phyloP scores from a whole-genome alignment of 1,140 invertebrate genomes.

The Pristionchus pacificus region DNA sequence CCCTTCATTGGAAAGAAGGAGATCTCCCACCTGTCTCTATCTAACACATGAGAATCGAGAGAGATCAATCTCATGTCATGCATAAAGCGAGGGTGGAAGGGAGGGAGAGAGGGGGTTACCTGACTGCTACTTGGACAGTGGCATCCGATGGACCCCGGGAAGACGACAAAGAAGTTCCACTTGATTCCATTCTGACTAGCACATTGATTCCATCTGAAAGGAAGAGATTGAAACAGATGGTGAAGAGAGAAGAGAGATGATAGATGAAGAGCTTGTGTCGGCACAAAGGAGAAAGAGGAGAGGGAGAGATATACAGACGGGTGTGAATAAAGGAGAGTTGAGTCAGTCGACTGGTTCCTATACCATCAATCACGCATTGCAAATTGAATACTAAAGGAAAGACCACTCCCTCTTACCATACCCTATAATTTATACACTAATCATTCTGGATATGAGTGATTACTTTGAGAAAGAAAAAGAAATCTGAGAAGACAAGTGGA shows the following conservation, averaged over 20 bases:
- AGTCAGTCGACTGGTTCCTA: constrained; percentile 8
- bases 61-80: background rate
- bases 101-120: constrained; percentile 2
- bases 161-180: background rate
- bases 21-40: background rate
- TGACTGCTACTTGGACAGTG: constrained; percentile 18
- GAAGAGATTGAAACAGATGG: background rate
- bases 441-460: background rate
- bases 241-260: constrained; percentile 1
- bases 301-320: constrained; percentile 3
- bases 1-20: background rate
- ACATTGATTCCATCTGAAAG: constrained; percentile 13
- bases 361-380: background rate
- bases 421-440: background rate
- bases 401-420: background rate
- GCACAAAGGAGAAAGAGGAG: background rate
- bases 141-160: background rate
- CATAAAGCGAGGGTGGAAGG: background rate
- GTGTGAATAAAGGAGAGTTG: background rate
- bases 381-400: background rate
- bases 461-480: constrained; percentile 5
- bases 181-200: background rate
- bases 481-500: constrained; percentile 2
- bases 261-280: constrained; percentile 4
- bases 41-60: too few relatives aligned